A percentile compares a stretch with the other conserved stretches of the same genome.
phyloP scores from a whole-genome alignment of 2,888 invertebrate species.

The Glyphotaelius pellucidus region DNA sequence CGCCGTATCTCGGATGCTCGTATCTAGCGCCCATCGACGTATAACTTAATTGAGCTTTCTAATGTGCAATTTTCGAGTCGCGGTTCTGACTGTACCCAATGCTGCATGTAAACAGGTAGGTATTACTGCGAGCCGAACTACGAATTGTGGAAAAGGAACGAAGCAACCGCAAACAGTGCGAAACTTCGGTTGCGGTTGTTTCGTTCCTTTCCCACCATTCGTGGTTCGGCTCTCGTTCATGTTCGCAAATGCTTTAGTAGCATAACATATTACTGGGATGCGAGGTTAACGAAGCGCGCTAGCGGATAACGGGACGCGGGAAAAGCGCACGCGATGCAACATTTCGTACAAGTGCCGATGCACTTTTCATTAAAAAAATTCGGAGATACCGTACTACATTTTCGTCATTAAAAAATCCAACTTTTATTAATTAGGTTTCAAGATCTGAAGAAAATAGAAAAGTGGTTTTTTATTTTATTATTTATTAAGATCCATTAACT shows the following conservation, averaged over 20 bases:
- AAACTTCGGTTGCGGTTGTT: too few relatives aligned
- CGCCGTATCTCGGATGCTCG: not conserved
- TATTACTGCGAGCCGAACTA: too few relatives aligned
- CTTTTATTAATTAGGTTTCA: not conserved
- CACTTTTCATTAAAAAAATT: not conserved
- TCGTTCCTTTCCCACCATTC: too few relatives aligned
- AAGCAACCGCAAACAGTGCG: too few relatives aligned
- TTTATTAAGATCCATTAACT: too few relatives aligned
- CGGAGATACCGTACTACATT: not conserved
- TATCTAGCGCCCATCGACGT: not conserved
- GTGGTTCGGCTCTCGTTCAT: too few relatives aligned
- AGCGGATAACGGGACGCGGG: conserved; percentile 44
- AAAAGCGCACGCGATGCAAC: conserved; percentile 46
- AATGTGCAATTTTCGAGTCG: conserved; percentile 20
- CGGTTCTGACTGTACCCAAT: not conserved
- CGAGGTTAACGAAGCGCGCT: conserved; percentile 30
- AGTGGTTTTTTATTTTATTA: too few relatives aligned
- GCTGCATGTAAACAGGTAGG: too few relatives aligned
- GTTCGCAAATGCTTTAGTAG: too few relatives aligned
- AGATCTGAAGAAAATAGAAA: too few relatives aligned
- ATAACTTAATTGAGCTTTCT: conserved; percentile 15
- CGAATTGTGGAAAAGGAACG: too few relatives aligned
- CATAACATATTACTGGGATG: not conserved
- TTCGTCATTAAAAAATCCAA: not conserved
- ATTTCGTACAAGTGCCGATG: not conserved